Evolutionary conservation across 2,113 vertebrate species (phyloP).

Genomic region (Octodon degus): DNA sequence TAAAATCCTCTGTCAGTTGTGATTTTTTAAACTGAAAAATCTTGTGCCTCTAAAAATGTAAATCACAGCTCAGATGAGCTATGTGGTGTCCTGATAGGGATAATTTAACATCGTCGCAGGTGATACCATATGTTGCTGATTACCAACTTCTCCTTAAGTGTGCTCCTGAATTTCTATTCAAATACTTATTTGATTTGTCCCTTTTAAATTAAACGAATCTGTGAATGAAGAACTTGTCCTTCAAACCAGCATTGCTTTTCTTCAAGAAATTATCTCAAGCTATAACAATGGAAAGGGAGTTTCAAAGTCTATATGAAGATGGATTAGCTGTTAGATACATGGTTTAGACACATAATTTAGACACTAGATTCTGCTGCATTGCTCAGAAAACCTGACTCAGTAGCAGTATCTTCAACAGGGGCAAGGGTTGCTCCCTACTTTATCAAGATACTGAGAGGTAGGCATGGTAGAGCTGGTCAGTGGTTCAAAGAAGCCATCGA

Average conservation of each 20-base stretch:
- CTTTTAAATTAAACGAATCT: constrained; percentile 51
- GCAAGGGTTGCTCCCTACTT: constrained; percentile 24
- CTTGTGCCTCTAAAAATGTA: not conserved
- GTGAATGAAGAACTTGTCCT: constrained; percentile 51
- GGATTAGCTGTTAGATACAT: no score
- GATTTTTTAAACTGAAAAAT: not conserved
- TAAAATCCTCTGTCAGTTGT: not conserved
- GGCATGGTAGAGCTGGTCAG: not conserved
- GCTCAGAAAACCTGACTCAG: not conserved
- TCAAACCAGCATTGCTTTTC: constrained; percentile 33
- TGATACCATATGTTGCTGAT: constrained; percentile 37
- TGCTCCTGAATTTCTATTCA: constrained; percentile 43
- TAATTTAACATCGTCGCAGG: constrained; percentile 31
- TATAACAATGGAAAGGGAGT: not conserved
- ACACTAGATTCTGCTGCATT: not conserved
- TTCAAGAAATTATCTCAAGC: constrained; percentile 32
- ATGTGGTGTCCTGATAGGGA: not conserved
- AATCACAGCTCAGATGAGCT: constrained; percentile 18
- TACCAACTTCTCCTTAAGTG: constrained; percentile 24
- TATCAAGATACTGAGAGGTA: not conserved
- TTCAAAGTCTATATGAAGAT: constrained; percentile 23
- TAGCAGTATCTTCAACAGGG: not conserved
- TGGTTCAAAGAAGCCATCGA: not conserved
- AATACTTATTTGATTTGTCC: constrained; percentile 46
- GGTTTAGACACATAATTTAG: not conserved